Percentiles rank a stretch among this genome's conserved stretches.
Evolutionary conservation across 2,888 invertebrate genomes (phyloP).

Genomic region (Electrophaes corylata): DNA sequence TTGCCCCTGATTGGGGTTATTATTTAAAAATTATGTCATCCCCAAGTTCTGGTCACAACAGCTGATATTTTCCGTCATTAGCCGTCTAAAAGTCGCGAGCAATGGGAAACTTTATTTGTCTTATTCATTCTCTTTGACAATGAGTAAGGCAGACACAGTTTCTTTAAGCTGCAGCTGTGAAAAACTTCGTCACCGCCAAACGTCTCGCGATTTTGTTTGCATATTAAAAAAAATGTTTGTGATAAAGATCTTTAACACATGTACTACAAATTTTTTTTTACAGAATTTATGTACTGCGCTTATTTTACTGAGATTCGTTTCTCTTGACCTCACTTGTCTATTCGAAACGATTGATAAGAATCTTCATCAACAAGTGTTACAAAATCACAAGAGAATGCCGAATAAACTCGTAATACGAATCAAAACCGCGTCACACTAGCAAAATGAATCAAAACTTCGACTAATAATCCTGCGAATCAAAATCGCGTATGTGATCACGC

Average conservation of each 20-base stretch:
- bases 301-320: conserved; percentile 11
- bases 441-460: conserved; percentile 2
- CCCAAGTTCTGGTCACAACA: conserved; percentile 2
- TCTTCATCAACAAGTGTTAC: background rate
- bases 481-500: conserved; percentile 10
- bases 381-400: conserved; percentile 7
- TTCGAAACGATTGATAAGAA: conserved; percentile 3
- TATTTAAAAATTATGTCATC: background rate
- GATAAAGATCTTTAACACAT: too few species aligned
- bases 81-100: background rate
- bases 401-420: background rate
- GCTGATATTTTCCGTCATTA: conserved; percentile 8
- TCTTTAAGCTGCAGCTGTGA: background rate
- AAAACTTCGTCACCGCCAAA: conserved; percentile 1
- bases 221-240: too few species aligned
- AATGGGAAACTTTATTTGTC: conserved; percentile 7
- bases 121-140: conserved; percentile 29
- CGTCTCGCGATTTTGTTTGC: conserved; percentile 2
- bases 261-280: too few species aligned
- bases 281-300: background rate
- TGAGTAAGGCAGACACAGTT: conserved; percentile 13
- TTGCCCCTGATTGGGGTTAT: background rate
- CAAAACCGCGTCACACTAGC: background rate
- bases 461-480: conserved; percentile 3
- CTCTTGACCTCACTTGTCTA: background rate